Evolutionary conservation across 2,113 vertebrate species (phyloP).

Genomic region (Dasypus novemcinctus): DNA sequence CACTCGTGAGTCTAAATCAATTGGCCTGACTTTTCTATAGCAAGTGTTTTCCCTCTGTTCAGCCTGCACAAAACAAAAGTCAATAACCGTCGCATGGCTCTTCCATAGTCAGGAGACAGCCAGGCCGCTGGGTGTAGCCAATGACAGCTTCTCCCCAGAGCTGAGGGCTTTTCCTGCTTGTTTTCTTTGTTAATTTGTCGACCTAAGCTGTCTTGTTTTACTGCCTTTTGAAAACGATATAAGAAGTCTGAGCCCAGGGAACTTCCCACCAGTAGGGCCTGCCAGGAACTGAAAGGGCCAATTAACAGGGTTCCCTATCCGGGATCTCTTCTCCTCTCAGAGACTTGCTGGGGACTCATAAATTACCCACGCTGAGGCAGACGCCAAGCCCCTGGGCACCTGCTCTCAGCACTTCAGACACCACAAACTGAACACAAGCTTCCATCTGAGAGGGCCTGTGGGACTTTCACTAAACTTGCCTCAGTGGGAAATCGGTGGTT

Average conservation of each 20-base stretch:
- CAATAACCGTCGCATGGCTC: rapidly evolving
- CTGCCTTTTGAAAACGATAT: slow-evolving; percentile 47
- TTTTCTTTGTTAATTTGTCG: slow-evolving; percentile 55
- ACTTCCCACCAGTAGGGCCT: slow-evolving; percentile 37
- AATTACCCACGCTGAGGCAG: slow-evolving; percentile 58
- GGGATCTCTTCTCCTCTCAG: not conserved
- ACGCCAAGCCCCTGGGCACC: not conserved
- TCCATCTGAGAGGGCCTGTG: slow-evolving; percentile 29
- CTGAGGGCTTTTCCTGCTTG: not conserved
- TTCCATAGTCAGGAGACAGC: not conserved
- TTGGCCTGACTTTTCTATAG: not conserved
- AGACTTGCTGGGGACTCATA: slow-evolving; percentile 54
- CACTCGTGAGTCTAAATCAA: not conserved
- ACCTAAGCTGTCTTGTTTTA: slow-evolving; percentile 16
- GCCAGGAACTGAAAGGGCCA: slow-evolving; percentile 68
- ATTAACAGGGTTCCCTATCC: slow-evolving; percentile 50
- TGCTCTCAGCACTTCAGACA: slow-evolving; percentile 52
- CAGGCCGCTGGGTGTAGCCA: not conserved
- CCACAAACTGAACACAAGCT: not conserved
- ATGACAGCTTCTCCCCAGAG: slow-evolving; percentile 28
- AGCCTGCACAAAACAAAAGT: not conserved
- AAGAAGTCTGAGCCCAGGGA: slow-evolving; percentile 58
- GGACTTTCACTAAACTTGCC: slow-evolving; percentile 49
- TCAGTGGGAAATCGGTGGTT: slow-evolving; percentile 57
- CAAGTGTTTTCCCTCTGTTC: not conserved